phyloP scores from a whole-genome alignment of 2,888 invertebrate genomes.

The Rhagonycha fulva region DNA sequence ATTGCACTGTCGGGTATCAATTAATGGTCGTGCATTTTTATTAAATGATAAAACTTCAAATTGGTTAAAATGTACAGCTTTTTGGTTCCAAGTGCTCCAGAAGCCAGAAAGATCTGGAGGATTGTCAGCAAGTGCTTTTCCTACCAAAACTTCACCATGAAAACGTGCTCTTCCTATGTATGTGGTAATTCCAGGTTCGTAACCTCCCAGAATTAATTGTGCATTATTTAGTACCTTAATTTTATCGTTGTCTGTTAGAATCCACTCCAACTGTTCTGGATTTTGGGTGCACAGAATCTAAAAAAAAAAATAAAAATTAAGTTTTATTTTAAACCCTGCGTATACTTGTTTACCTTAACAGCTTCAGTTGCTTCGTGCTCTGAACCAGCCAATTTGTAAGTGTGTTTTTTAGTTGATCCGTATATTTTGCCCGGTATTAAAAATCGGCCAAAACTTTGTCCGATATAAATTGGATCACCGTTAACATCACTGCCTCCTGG shows the following conservation, averaged over 20 bases:
- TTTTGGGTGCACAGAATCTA: conserved; percentile 20
- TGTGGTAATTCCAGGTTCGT: conserved; percentile 12
- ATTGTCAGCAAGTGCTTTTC: conserved; percentile 9
- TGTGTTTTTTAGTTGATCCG: neutral
- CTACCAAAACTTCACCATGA: neutral
- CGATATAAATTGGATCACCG: conserved; percentile 21
- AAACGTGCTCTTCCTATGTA: conserved; percentile 11
- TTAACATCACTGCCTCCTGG: conserved; percentile 14
- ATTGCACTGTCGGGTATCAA: neutral
- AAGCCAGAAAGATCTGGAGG: neutral
- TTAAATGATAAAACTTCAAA: conserved; percentile 3
- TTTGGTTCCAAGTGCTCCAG: conserved; percentile 5
- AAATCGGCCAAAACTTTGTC: conserved; percentile 3
- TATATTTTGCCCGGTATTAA: conserved; percentile 13
- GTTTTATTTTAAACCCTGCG: neutral
- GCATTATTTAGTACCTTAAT: conserved; percentile 6
- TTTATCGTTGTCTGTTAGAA: conserved; percentile 7
- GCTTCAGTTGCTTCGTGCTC: neutral
- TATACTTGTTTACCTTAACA: conserved; percentile 1
- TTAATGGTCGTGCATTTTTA: neutral
- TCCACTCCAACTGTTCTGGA: conserved; percentile 20
- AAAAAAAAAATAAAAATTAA: neutral
- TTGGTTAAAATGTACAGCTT: neutral
- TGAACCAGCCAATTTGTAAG: conserved; percentile 1
- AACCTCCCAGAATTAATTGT: conserved; percentile 12